Base-by-base conservation (phyloP, 2,888 invertebrate genomes). In the Cephus nigrinus region DNA sequence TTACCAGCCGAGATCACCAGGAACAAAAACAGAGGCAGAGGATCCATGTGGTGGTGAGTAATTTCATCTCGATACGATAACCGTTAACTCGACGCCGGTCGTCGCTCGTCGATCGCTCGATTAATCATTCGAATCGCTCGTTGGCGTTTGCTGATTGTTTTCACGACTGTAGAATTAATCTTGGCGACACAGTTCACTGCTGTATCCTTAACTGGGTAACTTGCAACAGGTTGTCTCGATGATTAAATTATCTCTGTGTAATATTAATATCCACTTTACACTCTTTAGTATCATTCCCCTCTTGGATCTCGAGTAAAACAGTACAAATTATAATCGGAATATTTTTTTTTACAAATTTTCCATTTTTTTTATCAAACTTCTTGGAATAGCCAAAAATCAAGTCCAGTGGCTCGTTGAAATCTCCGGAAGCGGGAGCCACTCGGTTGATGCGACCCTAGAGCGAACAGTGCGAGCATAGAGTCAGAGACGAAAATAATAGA, bases 41-140 rank as follows among this genome's bases (percentile, higher is more conserved):
- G 97, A 91, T 96, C 97, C 87, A 97, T 96, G 96, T 97, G 97
- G 97, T 97, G 97, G 97, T 97, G 93, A 94, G 97, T 94, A 71
- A 31, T 55, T 55, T 55, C 55, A 55, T 55, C 55, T 55, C 55
- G 55, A 55, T 55, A 23, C 55, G 55, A 55, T 55, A 55, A 55
- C 55, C 55, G 55, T 55, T 55, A 55, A 55, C 23, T 55, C 55
- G 55, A 55, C 55, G 55, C 55, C 55, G 55, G 9, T 55, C 40
- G 40, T 23, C 55, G 55, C 1, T 55, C 55, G 55, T 55, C 40
- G 40, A 15, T 40, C 40, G 4, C 4, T 40, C 40, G 40, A 55
- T 55, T 2, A 9, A 55, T 55, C 55, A 55, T 55, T 23, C 55
- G 40, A 40, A 23, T 40, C 15, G 15, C 40, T 40, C 40, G 55